Base-by-base conservation (phyloP, 2,797 vertebrate species). In the Epinephelus awoara region DNA sequence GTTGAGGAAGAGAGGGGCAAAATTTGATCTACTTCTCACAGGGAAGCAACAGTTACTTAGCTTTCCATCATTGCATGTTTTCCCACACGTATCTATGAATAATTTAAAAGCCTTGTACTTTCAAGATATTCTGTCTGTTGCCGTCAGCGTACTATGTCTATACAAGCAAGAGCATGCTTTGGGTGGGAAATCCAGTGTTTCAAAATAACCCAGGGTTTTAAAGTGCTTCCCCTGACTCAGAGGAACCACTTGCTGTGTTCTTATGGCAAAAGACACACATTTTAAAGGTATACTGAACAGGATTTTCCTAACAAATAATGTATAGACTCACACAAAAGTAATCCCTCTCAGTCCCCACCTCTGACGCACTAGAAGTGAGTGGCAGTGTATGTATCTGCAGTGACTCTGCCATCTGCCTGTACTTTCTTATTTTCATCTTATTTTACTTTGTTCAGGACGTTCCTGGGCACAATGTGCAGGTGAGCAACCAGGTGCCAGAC, bases 21-120 rank as follows among this genome's bases (percentile, higher is more conserved):
- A 75, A 64, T 80, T 52, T 78, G 54, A 82, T 75, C 34, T 18
- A 17, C 38, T 68, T 88, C 80, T 79, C 73, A 34, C 1, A 27
- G 72, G 79, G 68, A 75, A 84, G 76, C 38, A 79, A 71, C 50
- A 63, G 66, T 79, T 75, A 80, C 83, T 88, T 47, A 67, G 70
- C 73, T 86, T 88, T 86, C 85, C 80, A 86, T 90, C 82, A 88
- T 77, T 77, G 74, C 61, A 62, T 77, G 79, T 90, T 89, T 93
- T 86, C 70, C 70, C 72, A 75, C 82, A 85, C 63, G 51, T 62
- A 25, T 64, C 71, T 55, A 89, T 92, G 55, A 94, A 94, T 93
- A 88, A 93, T 91, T 91, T 38, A 95, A 73, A 68, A 72, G 72
- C 40, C 23, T 69, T 75, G 46, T 63, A 57, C 75, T 85, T 80